phyloP scores from a whole-genome alignment of 1,140 invertebrate genomes.

The Cataglyphis hispanica region DNA sequence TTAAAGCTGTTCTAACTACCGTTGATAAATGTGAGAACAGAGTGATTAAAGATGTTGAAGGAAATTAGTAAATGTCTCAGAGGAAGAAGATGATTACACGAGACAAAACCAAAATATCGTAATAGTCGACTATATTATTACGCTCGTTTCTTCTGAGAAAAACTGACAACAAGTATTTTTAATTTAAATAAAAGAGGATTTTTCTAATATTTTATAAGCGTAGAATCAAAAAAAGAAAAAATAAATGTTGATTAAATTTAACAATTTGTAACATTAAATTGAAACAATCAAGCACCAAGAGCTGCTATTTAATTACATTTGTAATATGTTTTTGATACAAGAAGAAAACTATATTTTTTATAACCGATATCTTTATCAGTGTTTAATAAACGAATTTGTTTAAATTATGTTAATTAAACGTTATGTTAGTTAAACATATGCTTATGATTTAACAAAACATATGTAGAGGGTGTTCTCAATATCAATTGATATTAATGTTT shows the following conservation, averaged over 20 bases:
- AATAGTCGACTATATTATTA: slow-evolving; percentile 29
- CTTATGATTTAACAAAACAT: no score
- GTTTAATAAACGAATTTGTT: not conserved
- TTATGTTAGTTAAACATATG: no score
- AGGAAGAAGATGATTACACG: slow-evolving; percentile 52
- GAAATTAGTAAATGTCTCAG: slow-evolving; percentile 60
- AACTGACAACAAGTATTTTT: slow-evolving; percentile 1
- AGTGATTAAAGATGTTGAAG: slow-evolving; percentile 48
- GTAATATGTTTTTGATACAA: not conserved
- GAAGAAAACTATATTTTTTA: not conserved
- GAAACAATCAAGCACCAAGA: not conserved
- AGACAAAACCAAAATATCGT: slow-evolving; percentile 37
- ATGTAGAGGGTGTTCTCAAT: no score
- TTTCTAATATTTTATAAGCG: not conserved
- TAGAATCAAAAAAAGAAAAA: not conserved
- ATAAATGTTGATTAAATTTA: not conserved
- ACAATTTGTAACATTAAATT: not conserved
- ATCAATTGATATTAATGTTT: no score
- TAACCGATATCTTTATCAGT: no score
- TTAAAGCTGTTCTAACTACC: not conserved
- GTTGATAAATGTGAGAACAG: slow-evolving; percentile 45
- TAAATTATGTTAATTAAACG: no score
- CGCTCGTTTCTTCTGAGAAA: not conserved
- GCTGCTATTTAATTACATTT: not conserved
- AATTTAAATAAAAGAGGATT: slow-evolving; percentile 21